A percentile compares a stretch with the other conserved stretches of the same genome.
phyloP scores from a whole-genome alignment of 2,797 vertebrate species.

The Hippocampus kuda region DNA sequence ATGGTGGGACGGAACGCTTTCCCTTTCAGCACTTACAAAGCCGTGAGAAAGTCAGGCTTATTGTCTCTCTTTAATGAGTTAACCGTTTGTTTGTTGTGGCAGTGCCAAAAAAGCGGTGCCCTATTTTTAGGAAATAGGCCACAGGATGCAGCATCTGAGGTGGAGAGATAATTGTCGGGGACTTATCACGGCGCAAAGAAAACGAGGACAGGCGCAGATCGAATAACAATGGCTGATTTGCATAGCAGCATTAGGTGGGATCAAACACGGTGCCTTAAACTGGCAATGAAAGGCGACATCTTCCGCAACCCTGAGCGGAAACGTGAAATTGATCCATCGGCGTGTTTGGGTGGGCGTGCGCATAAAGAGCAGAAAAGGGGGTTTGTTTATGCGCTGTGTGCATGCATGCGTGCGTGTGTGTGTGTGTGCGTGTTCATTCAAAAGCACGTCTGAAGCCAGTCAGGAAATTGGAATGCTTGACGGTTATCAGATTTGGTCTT shows the following conservation, averaged over 20 bases:
- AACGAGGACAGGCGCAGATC: slow-evolving; percentile 5
- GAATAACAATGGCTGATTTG: slow-evolving; percentile 35
- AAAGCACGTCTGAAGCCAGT: slow-evolving; percentile 16
- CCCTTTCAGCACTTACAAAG: slow-evolving; percentile 32
- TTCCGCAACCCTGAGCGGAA: slow-evolving; percentile 39
- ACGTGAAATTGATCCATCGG: slow-evolving; percentile 54
- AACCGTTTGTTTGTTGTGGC: slow-evolving; percentile 21
- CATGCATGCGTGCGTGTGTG: too few species aligned
- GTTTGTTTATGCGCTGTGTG: slow-evolving; percentile 26
- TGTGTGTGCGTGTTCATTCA: slow-evolving; percentile 21
- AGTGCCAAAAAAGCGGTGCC: slow-evolving; percentile 16
- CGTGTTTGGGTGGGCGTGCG: slow-evolving; percentile 35
- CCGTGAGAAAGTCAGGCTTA: slow-evolving; percentile 24
- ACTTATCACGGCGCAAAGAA: slow-evolving; percentile 16
- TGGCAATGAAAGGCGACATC: slow-evolving; percentile 40
- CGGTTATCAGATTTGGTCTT: slow-evolving; percentile 2
- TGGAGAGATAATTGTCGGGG: slow-evolving; percentile 36
- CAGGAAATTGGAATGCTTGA: slow-evolving; percentile 1
- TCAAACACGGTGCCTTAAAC: slow-evolving; percentile 39
- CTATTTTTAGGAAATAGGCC: slow-evolving; percentile 37
- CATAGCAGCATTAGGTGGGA: slow-evolving; percentile 35
- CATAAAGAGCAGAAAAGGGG: slow-evolving; percentile 25
- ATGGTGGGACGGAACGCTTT: slow-evolving; percentile 45
- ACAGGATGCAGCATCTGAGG: slow-evolving; percentile 31
- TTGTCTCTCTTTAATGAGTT: slow-evolving; percentile 32